Conservation (phyloP, 2,888 invertebrate species). For the Loripinus fragilis region DNA sequence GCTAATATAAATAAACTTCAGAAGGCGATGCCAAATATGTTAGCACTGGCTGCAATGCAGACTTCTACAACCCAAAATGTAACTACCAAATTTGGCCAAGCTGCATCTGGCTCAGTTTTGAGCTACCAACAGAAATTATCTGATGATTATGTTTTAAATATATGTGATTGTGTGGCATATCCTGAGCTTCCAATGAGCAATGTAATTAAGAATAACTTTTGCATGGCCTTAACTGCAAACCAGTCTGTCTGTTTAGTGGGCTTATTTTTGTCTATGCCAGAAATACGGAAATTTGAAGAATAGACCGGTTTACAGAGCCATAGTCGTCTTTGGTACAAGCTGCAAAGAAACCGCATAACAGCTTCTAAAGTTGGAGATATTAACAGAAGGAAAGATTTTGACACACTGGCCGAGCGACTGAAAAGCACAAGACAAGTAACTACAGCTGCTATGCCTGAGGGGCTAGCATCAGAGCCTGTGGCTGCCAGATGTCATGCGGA, state of each 20-base stretch:
- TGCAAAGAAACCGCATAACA: background rate
- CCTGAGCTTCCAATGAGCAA: background rate
- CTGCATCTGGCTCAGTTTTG: background rate
- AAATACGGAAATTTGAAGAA: background rate
- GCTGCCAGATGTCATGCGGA: slow-evolving; percentile 28
- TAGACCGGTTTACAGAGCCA: slow-evolving; percentile 23
- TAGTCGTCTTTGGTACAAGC: slow-evolving; percentile 22
- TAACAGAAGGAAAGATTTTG: background rate
- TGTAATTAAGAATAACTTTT: slow-evolving; percentile 3
- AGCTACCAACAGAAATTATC: background rate
- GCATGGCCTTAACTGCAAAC: background rate
- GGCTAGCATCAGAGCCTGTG: slow-evolving; percentile 16
- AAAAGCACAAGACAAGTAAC: background rate
- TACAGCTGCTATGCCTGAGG: background rate
- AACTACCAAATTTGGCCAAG: background rate
- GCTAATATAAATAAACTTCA: background rate
- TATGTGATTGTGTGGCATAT: background rate
- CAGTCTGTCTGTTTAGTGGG: background rate
- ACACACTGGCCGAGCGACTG: background rate
- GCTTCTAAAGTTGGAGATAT: slow-evolving; percentile 1
- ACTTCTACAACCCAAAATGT: background rate
- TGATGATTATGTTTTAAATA: background rate
- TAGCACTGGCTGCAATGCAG: background rate
- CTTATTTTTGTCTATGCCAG: background rate
- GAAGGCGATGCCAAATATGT: background rate